Evolutionary conservation across 1,140 invertebrate species (phyloP).

Genomic region (Cydia amplana): DNA sequence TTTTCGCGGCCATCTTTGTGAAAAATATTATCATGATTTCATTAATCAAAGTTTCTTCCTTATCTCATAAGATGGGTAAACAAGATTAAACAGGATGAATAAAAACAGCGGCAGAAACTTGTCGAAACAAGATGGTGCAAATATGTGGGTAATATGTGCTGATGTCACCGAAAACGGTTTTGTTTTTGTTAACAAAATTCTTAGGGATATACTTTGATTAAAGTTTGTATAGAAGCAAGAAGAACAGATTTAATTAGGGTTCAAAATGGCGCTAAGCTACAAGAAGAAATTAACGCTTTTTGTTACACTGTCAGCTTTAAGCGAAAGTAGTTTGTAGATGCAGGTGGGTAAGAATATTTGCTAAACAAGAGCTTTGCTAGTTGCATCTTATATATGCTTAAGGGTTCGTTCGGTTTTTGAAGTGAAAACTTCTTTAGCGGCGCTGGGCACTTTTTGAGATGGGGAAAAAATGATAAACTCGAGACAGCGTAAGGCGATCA

Average conservation of each 20-base stretch:
- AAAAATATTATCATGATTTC: slow-evolving; percentile 22
- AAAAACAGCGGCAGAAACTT: slow-evolving; percentile 2
- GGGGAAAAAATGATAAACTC: too few relatives aligned
- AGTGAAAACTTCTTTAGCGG: too few relatives aligned
- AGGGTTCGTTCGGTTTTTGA: too few relatives aligned
- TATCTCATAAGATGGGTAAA: neutral
- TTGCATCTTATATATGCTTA: too few relatives aligned
- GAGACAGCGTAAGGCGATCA: too few relatives aligned
- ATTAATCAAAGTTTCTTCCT: slow-evolving; percentile 26
- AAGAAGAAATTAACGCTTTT: neutral
- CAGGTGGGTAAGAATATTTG: too few relatives aligned
- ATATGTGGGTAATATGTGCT: neutral
- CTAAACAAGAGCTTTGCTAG: too few relatives aligned
- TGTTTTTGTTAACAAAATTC: neutral
- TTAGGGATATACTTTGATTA: neutral
- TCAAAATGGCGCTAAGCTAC: neutral
- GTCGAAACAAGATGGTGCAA: slow-evolving; percentile 3
- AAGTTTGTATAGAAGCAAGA: neutral
- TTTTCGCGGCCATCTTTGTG: neutral
- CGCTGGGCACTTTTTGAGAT: too few relatives aligned
- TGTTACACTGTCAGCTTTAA: neutral
- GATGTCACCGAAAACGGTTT: neutral
- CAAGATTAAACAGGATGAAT: slow-evolving; percentile 9
- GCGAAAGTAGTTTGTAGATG: neutral
- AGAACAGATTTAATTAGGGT: neutral